These are phyloP conservation scores for Onychostruthus taczanowskii DNA, from an alignment of 2,113 vertebrate genomes.

Conservation along the genomic window DNA sequence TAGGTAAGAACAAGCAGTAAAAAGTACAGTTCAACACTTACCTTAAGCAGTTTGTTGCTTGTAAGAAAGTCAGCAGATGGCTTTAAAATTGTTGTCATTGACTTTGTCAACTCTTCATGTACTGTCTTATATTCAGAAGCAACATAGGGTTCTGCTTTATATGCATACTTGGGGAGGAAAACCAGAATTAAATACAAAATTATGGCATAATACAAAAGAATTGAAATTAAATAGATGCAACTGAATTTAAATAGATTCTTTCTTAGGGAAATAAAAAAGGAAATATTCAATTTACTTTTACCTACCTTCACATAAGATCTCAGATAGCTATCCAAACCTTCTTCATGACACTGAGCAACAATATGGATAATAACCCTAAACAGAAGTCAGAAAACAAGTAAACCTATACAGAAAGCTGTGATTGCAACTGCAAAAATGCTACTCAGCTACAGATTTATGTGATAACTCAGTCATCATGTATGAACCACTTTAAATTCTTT, in stretches of 20 bases:
- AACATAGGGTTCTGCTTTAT: conserved; percentile 88
- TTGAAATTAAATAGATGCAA: not conserved
- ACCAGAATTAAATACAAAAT: not conserved
- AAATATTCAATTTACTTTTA: not conserved
- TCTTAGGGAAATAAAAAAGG: not conserved
- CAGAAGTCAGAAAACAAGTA: conserved; percentile 44
- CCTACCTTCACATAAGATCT: conserved; percentile 96
- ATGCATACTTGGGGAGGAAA: conserved; percentile 82
- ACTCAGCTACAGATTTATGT: not conserved
- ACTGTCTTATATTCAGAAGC: conserved; percentile 84
- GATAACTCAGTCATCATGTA: not conserved
- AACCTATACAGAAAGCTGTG: conserved; percentile 5
- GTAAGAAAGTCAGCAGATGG: conserved; percentile 98
- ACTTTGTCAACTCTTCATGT: conserved; percentile 94
- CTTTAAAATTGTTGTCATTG: conserved; percentile 96
- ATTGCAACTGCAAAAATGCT: not conserved
- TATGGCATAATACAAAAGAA: not conserved
- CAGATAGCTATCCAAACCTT: conserved; percentile 93
- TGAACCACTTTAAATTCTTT: not conserved
- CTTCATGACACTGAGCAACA: conserved; percentile 97
- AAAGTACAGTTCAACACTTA: conserved; percentile 35
- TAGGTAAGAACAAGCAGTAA: not conserved
- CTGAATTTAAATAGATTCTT: not conserved
- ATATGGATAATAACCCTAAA: conserved; percentile 96
- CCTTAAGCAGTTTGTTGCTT: conserved; percentile 98